Conservation (phyloP, 2,113 vertebrate genomes). For the Gila orcuttii region DNA sequence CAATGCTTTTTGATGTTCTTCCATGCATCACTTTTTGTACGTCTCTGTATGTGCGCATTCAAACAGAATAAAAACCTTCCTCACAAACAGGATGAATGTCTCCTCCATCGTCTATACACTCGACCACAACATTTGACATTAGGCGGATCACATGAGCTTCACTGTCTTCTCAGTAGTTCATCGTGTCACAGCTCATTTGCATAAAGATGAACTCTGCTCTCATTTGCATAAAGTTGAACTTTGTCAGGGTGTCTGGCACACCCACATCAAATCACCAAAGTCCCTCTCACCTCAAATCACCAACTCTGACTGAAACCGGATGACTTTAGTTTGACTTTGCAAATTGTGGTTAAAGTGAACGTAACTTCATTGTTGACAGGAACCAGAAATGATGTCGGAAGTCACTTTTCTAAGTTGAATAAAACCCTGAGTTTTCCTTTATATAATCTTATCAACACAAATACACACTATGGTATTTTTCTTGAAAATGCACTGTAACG, state of each 20-base stretch:
- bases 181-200: background rate
- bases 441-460: background rate
- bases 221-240: slow-evolving; percentile 20
- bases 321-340: background rate
- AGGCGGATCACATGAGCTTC: background rate
- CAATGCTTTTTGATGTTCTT: background rate
- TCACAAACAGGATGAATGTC: background rate
- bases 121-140: slow-evolving; percentile 6
- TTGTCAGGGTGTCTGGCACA: background rate
- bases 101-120: background rate
- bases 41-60: slow-evolving; percentile 1
- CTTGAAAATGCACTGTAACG: slow-evolving; percentile 22
- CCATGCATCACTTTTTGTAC: background rate
- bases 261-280: background rate
- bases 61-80: background rate
- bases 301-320: background rate
- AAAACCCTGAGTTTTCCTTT: background rate
- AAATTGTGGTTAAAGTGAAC: background rate
- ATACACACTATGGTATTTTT: background rate
- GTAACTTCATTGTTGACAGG: background rate
- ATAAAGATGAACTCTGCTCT: slow-evolving; percentile 16
- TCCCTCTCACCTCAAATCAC: background rate
- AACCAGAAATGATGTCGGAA: background rate
- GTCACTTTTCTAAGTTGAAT: background rate
- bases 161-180: background rate